Percentiles rank a stretch among this genome's conserved stretches.
Evolutionary conservation across 2,888 invertebrate species (phyloP).

Genomic region (Morpho achilles): DNA sequence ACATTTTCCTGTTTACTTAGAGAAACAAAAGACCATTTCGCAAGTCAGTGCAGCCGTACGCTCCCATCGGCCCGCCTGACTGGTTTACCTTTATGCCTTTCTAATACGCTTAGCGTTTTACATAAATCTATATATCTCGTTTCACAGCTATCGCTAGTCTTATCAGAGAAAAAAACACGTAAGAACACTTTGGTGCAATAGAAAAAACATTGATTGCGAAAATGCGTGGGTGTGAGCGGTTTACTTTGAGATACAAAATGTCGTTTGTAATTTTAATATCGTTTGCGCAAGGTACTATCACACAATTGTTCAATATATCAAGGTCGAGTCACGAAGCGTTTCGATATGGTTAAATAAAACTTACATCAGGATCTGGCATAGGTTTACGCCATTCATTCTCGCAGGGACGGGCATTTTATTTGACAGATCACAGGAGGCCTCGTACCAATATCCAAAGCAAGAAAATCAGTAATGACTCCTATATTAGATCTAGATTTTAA

Average conservation of each 20-base stretch:
- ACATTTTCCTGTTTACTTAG: conserved; percentile 20
- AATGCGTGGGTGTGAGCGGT: conserved; percentile 28
- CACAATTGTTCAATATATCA: conserved; percentile 56
- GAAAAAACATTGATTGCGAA: conserved; percentile 48
- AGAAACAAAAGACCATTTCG: conserved; percentile 25
- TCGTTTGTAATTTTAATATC: conserved; percentile 64
- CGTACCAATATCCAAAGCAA: too few species aligned
- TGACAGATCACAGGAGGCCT: too few species aligned
- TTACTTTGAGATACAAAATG: conserved; percentile 47
- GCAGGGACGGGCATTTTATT: too few species aligned
- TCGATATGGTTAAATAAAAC: conserved; percentile 13
- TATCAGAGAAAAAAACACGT: conserved; percentile 1
- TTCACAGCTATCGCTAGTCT: conserved; percentile 6
- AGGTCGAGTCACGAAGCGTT: conserved; percentile 44
- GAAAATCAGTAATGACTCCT: too few species aligned
- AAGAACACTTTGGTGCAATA: conserved; percentile 34
- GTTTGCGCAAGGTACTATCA: conserved; percentile 43
- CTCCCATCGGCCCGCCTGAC: conserved; percentile 22
- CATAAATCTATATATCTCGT: conserved; percentile 16
- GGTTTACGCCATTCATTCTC: neutral
- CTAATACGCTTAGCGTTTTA: conserved; percentile 23
- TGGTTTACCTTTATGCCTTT: conserved; percentile 29
- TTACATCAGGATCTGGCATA: conserved; percentile 8
- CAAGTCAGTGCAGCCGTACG: conserved; percentile 20
- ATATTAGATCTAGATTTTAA: too few species aligned